Evolutionary conservation across 2,797 vertebrate species (phyloP).

Genomic region (Cynopterus sphinx): DNA sequence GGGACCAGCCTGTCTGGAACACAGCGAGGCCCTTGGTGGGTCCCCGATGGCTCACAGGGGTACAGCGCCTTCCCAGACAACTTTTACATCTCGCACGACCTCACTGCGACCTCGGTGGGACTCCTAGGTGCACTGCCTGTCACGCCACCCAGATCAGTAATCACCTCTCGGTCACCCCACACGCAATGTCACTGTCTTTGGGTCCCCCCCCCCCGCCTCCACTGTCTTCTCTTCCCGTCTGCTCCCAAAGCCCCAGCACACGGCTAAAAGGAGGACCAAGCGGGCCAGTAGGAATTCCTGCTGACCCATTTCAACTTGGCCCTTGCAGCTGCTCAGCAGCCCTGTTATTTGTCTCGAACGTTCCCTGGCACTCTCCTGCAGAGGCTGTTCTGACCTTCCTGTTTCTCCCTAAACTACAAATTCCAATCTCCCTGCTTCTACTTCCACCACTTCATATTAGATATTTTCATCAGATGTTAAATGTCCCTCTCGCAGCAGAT

Average conservation of each 20-base stretch:
- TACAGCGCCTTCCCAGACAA: not conserved
- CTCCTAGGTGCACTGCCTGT: not conserved
- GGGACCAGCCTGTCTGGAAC: not conserved
- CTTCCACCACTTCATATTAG: not conserved
- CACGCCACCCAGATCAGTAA: not conserved
- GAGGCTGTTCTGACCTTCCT: constrained; percentile 1
- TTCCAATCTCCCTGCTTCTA: not conserved
- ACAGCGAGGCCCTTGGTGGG: not conserved
- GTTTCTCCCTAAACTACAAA: constrained; percentile 35
- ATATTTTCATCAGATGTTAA: not conserved
- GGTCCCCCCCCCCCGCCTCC: not conserved
- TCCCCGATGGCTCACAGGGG: not conserved
- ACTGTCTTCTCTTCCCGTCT: constrained; percentile 5
- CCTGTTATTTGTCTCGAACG: constrained; percentile 48
- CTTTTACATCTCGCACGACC: not conserved
- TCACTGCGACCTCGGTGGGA: not conserved
- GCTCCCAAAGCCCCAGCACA: constrained; percentile 7
- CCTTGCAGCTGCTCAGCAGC: constrained; percentile 64
- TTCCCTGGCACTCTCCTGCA: not conserved
- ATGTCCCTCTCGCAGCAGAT: constrained; percentile 12
- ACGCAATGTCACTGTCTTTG: not conserved
- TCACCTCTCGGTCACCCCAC: not conserved
- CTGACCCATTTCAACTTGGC: constrained; percentile 58
- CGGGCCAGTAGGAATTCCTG: constrained; percentile 43
- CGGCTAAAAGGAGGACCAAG: constrained; percentile 17